Percentiles rank a stretch among this genome's conserved stretches.
Evolutionary conservation across 2,888 invertebrate genomes (phyloP).

Genomic region (Tromatobia lineatoria): DNA sequence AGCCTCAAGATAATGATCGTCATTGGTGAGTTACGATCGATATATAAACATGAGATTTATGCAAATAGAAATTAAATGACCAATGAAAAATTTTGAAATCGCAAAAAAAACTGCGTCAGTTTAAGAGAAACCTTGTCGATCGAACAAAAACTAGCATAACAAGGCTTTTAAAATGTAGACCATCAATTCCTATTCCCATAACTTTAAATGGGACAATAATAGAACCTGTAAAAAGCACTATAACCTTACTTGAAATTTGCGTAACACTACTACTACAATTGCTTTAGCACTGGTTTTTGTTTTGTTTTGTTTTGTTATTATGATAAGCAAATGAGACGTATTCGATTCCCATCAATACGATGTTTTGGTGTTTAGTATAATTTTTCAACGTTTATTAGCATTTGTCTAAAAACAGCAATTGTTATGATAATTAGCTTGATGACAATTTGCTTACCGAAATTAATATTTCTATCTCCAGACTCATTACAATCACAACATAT

Average conservation of each 20-base stretch:
- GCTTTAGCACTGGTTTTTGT: too few relatives aligned
- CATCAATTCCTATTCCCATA: background rate
- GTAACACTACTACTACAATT: too few relatives aligned
- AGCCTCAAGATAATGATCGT: slow-evolving; percentile 11
- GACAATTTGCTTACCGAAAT: too few relatives aligned
- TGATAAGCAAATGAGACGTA: background rate
- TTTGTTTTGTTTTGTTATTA: too few relatives aligned
- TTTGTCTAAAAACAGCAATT: too few relatives aligned
- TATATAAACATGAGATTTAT: background rate
- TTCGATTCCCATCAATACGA: slow-evolving; percentile 45
- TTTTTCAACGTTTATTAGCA: too few relatives aligned
- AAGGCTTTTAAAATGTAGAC: background rate
- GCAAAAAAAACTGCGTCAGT: background rate
- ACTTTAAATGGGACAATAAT: background rate
- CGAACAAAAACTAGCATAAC: too few relatives aligned
- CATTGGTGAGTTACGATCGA: slow-evolving; percentile 1
- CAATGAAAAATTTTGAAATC: background rate
- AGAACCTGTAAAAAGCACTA: background rate
- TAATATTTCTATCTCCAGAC: background rate
- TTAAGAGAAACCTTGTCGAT: too few relatives aligned
- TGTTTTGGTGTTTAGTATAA: background rate
- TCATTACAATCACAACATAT: background rate
- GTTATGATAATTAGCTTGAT: too few relatives aligned
- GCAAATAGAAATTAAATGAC: background rate
- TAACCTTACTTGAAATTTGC: too few relatives aligned